Base-by-base conservation (phyloP, 1,140 invertebrate species). In the Pachypeltis micranthus region DNA sequence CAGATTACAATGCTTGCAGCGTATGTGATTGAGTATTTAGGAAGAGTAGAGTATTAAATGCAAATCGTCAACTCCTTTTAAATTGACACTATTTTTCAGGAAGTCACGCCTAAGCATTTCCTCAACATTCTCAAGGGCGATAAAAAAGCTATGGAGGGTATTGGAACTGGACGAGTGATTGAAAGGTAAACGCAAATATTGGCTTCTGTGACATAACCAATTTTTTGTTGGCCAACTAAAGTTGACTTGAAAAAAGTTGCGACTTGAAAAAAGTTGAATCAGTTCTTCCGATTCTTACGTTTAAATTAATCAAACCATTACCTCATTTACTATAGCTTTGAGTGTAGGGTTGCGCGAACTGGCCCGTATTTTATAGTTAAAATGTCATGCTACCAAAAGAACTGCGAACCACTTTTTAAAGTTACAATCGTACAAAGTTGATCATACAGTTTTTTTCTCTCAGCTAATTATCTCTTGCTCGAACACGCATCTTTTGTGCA, bases 111-210 rank as follows among this genome's bases (percentile, higher is more conserved):
- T 4, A 67, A 76, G 44, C 78, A 78, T 68, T 83, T 84, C 68
- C 69, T 84, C 29, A 78, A 78, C 65, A 75, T 83, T 55, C 70
- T 84, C 10, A 72, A 72, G 63, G 82, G 82, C 4, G 72, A 83
- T 63, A 70, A 73, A 39, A 63, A 70, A 57, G 74, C 68, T 57
- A 44, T 82, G 62, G 69, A 68, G 34, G 75, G 74, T n/a, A 68
- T 74, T 61, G 81, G 81, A 12, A 76, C 76, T 61, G 77, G 79
- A 58, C 75, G 76, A 73, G 80, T 82, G 55, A 71, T 83, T 21
- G 70, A 79, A 66, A 81, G 79, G 80, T 81, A 56, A 59, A 27
- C 7, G 7, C 23, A 39, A 39, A 10, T 39, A 39, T 39, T 39
- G 34, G 7, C n/a, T 10, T 10, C 7, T 10, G n/a, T 39, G 34